Percentiles rank a stretch among this genome's conserved stretches.
Evolutionary conservation across 2,888 invertebrate species (phyloP).

Genomic region (Morpho helenor): DNA sequence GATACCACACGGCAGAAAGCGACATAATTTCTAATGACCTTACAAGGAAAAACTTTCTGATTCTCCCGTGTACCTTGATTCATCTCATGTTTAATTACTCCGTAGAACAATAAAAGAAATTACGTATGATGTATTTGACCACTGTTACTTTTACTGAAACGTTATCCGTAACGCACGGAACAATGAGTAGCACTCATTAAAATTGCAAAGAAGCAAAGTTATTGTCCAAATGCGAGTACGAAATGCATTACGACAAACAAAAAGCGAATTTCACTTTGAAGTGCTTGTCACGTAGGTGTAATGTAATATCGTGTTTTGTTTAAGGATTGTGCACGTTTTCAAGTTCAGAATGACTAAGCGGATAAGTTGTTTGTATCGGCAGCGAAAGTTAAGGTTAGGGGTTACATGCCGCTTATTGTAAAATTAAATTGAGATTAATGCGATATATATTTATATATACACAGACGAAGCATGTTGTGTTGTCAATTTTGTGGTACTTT

Average conservation of each 20-base stretch:
- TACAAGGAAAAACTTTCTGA: constrained; percentile 1
- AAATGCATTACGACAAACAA: constrained; percentile 25
- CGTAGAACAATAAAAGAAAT: constrained; percentile 10
- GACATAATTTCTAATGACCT: too few relatives aligned
- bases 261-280: constrained; percentile 32
- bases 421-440: constrained; percentile 29
- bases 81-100: constrained; percentile 10
- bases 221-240: constrained; percentile 28
- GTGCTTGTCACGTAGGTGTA: constrained; percentile 22
- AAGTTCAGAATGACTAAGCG: constrained; percentile 56
- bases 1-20: too few relatives aligned
- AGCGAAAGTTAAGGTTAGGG: constrained; percentile 63
- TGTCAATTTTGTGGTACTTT: too few relatives aligned
- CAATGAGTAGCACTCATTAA: constrained; percentile 29
- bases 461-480: too few relatives aligned
- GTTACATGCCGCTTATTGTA: constrained; percentile 35
- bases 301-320: constrained; percentile 26
- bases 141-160: constrained; percentile 30
- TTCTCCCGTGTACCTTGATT: background rate
- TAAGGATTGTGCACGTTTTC: constrained; percentile 43
- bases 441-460: too few relatives aligned
- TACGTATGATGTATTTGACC: constrained; percentile 16
- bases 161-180: constrained; percentile 19
- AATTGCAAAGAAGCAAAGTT: constrained; percentile 36
- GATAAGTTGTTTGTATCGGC: constrained; percentile 33